These are phyloP conservation scores for Lasioglossum morio DNA, from an alignment of 2,888 invertebrate species.

Conservation along the genomic window DNA sequence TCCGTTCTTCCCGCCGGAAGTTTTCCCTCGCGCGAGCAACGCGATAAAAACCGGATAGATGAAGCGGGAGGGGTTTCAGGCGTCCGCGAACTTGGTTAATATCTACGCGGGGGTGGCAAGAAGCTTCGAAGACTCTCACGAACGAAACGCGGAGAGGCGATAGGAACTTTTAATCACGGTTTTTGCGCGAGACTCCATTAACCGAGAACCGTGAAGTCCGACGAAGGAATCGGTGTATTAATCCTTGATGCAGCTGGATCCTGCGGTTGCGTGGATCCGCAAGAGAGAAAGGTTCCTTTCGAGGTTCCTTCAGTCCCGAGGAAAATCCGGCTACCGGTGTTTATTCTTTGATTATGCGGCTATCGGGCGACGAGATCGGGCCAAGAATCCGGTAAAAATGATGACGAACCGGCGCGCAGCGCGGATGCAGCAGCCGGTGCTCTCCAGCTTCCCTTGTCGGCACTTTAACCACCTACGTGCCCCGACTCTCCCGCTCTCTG, in stretches of 20 bases:
- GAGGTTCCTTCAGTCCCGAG: background rate
- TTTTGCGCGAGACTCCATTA: slow-evolving; percentile 4
- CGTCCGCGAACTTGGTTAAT: slow-evolving; percentile 20
- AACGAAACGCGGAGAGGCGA: background rate
- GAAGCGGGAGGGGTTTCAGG: background rate
- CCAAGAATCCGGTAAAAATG: slow-evolving; percentile 22
- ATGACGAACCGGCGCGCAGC: slow-evolving; percentile 24
- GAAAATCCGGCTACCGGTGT: background rate
- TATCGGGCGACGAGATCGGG: slow-evolving; percentile 33
- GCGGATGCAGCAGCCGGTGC: background rate
- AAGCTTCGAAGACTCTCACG: background rate
- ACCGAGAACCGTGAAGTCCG: background rate
- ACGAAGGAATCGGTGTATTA: background rate
- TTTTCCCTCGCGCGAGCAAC: background rate
- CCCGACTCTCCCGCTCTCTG: slow-evolving; percentile 43
- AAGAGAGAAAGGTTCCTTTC: background rate
- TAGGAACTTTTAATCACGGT: slow-evolving; percentile 27
- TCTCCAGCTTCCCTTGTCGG: slow-evolving; percentile 41
- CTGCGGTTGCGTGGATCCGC: background rate
- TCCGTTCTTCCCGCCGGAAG: background rate
- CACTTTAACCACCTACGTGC: slow-evolving; percentile 63
- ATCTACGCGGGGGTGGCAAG: background rate
- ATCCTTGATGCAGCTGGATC: background rate
- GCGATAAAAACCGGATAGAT: background rate
- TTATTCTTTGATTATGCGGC: slow-evolving; percentile 25